Evolutionary conservation across 2,797 vertebrate genomes (phyloP).

Genomic region (Tinamus major): DNA sequence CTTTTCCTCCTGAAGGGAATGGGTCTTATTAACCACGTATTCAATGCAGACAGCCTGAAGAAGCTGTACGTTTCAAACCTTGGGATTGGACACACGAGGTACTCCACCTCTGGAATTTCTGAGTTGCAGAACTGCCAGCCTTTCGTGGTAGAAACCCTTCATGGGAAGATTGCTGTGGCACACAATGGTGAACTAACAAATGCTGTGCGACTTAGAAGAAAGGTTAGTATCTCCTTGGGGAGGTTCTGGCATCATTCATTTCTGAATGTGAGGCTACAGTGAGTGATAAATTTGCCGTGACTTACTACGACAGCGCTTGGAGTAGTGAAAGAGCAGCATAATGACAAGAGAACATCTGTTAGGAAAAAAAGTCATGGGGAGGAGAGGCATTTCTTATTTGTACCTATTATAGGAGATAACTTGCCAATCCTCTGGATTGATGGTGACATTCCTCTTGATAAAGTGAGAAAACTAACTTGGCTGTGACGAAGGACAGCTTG

Average conservation of each 20-base stretch:
- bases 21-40: constrained; percentile 94
- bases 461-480: neutral
- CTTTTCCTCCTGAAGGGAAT: constrained; percentile 86
- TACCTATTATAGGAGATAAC: neutral
- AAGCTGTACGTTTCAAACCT: constrained; percentile 93
- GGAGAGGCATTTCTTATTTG: neutral
- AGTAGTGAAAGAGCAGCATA: neutral
- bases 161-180: constrained; percentile 95
- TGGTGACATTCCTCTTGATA: neutral
- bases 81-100: constrained; percentile 96
- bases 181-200: constrained; percentile 98
- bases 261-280: neutral
- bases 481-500: neutral
- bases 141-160: constrained; percentile 97
- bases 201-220: constrained; percentile 87
- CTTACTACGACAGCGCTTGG: neutral
- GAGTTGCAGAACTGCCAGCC: constrained; percentile 99
- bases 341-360: neutral
- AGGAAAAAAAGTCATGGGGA: fast-evolving
- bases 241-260: neutral
- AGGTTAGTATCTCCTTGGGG: constrained; percentile 78
- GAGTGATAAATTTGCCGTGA: neutral
- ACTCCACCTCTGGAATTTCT: constrained; percentile 94
- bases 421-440: neutral
- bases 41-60: constrained; percentile 90